These are phyloP conservation scores for Simalia tracyae DNA, from an alignment of 2,797 vertebrate species.

Conservation along the genomic window DNA sequence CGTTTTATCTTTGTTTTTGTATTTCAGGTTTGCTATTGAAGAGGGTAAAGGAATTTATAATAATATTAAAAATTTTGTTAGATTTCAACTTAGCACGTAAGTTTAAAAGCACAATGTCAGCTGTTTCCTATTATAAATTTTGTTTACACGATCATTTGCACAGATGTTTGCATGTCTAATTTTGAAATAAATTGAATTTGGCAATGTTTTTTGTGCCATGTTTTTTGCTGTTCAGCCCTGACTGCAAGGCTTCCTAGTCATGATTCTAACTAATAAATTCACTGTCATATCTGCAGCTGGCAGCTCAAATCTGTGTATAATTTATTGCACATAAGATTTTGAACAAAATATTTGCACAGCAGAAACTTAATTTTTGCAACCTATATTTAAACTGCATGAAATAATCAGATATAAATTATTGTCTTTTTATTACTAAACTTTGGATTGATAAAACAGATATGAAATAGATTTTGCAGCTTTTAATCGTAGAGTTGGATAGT, in stretches of 20 bases:
- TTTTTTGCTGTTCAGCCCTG: neutral
- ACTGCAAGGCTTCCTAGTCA: neutral
- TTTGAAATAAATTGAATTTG: neutral
- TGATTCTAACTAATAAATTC: neutral
- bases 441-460: neutral
- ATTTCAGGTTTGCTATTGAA: conserved; percentile 95
- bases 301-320: neutral
- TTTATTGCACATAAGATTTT: neutral
- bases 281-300: neutral
- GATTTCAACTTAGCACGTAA: conserved; percentile 99
- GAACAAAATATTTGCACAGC: neutral
- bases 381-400: neutral
- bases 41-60: conserved; percentile 99
- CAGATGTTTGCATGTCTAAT: neutral
- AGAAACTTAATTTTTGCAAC: neutral
- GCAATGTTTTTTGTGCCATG: neutral
- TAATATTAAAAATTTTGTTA: conserved; percentile 98
- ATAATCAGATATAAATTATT: neutral
- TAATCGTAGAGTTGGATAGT: neutral
- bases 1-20: conserved; percentile 47
- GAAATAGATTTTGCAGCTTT: neutral
- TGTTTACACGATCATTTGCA: conserved; percentile 15
- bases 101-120: conserved; percentile 62
- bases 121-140: conserved; percentile 32
- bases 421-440: neutral